Conservation (phyloP, 2,113 vertebrate species). For the Lophius piscatorius region DNA sequence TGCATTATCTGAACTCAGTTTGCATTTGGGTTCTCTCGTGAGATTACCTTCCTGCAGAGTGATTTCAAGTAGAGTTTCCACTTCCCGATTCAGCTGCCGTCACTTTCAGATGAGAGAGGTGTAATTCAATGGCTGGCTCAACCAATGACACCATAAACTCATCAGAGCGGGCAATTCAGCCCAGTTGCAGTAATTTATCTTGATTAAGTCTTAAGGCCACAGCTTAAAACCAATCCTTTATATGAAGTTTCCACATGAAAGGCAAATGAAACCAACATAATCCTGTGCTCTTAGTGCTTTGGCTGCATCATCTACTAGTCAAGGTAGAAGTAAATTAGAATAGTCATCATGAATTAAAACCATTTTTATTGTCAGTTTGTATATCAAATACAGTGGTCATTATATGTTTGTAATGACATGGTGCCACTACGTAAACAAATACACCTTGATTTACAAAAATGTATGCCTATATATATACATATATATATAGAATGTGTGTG, state of each 20-base stretch:
- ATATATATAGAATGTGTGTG: too few relatives aligned
- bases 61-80: constrained; percentile 16
- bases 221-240: constrained; percentile 61
- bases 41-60: not conserved
- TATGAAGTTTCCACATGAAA: constrained; percentile 11
- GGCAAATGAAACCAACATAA: too few relatives aligned
- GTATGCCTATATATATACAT: too few relatives aligned
- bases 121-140: constrained; percentile 5
- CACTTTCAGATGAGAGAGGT: constrained; percentile 12
- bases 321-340: constrained; percentile 39
- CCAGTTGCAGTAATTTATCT: constrained; percentile 19
- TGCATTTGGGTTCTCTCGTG: too few relatives aligned
- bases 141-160: constrained; percentile 24
- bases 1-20: too few relatives aligned
- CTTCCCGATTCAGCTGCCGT: constrained; percentile 9
- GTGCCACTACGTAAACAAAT: too few relatives aligned
- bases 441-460: too few relatives aligned
- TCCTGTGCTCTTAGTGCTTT: constrained; percentile 38
- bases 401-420: too few relatives aligned
- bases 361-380: too few relatives aligned
- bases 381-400: too few relatives aligned
- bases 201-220: constrained; percentile 52
- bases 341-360: too few relatives aligned
- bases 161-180: not conserved
- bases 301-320: not conserved